Percentiles rank a stretch among this genome's conserved stretches.
These are phyloP conservation scores for Gambusia yucatana DNA, from an alignment of 2,797 vertebrate genomes.

Conservation along the genomic window DNA sequence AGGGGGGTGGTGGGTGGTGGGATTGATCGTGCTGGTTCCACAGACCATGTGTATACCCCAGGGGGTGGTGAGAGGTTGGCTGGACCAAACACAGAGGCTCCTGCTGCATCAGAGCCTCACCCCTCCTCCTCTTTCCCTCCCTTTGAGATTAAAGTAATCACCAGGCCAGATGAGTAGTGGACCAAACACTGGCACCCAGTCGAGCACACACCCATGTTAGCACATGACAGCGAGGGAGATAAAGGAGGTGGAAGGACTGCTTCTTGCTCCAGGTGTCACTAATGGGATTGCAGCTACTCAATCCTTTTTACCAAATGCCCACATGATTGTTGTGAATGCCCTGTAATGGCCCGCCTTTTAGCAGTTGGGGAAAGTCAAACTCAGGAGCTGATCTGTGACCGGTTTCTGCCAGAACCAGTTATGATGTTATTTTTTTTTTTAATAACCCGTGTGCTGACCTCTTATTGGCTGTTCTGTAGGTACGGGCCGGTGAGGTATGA, in stretches of 20 bases:
- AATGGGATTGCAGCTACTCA: conserved; percentile 67
- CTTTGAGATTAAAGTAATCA: conserved; percentile 81
- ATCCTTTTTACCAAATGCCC: conserved; percentile 66
- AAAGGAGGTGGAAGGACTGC: conserved; percentile 29
- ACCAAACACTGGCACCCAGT: conserved; percentile 71
- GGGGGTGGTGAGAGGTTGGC: conserved; percentile 71
- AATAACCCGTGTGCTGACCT: background rate
- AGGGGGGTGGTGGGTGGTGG: conserved; percentile 34
- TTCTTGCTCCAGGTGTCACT: conserved; percentile 71
- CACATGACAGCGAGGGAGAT: conserved; percentile 51
- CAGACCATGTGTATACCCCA: conserved; percentile 78
- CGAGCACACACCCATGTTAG: conserved; percentile 57
- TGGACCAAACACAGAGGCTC: conserved; percentile 55
- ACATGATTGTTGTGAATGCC: conserved; percentile 55
- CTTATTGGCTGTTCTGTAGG: background rate
- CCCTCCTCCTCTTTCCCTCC: conserved; percentile 36
- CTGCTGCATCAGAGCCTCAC: conserved; percentile 64
- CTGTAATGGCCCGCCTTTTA: conserved; percentile 38
- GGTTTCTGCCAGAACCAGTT: conserved; percentile 27
- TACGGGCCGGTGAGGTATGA: background rate
- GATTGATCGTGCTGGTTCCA: conserved; percentile 68
- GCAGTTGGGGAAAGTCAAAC: conserved; percentile 19
- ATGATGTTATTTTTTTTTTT: conserved; percentile 1
- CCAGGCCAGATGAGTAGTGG: conserved; percentile 74
- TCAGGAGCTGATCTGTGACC: conserved; percentile 5